Percentiles rank a stretch among this genome's conserved stretches.
Evolutionary conservation across 2,888 invertebrate species (phyloP).

Genomic region (Diploptera punctata): DNA sequence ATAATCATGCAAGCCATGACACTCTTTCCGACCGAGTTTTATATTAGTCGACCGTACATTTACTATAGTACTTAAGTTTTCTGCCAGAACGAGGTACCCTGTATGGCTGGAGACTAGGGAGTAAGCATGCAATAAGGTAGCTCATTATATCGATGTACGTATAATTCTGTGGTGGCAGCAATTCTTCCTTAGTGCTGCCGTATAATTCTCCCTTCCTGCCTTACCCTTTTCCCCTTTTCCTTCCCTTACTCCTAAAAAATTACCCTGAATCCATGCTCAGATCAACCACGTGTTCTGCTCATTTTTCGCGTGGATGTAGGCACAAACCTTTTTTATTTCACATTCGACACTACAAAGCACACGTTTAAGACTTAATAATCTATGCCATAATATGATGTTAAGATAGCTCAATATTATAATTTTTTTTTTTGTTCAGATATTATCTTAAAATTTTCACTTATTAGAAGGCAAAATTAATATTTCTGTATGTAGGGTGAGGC

Average conservation of each 20-base stretch:
- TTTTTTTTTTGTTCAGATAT: slow-evolving; percentile 30
- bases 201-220: slow-evolving; percentile 13
- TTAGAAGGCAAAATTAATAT: slow-evolving; percentile 33
- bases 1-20: slow-evolving; percentile 37
- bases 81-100: slow-evolving; percentile 40
- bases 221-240: background rate
- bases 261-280: background rate
- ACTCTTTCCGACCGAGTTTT: slow-evolving; percentile 37
- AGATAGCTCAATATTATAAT: slow-evolving; percentile 36
- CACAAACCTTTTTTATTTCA: slow-evolving; percentile 14
- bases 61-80: slow-evolving; percentile 44
- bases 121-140: slow-evolving; percentile 42
- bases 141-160: slow-evolving; percentile 41
- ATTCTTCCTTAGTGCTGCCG: slow-evolving; percentile 32
- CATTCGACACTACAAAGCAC: slow-evolving; percentile 29
- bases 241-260: too few species aligned
- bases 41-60: slow-evolving; percentile 37
- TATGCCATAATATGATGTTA: slow-evolving; percentile 36
- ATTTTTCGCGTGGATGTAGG: slow-evolving; percentile 17
- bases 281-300: slow-evolving; percentile 7
- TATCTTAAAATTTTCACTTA: slow-evolving; percentile 35
- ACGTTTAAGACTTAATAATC: slow-evolving; percentile 35
- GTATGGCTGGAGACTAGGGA: slow-evolving; percentile 34
- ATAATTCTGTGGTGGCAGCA: slow-evolving; percentile 35
- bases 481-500: slow-evolving; percentile 35